These are phyloP conservation scores for Protobothrops flavoviridis DNA, from an alignment of 2,113 vertebrate species.

Conservation along the genomic window DNA sequence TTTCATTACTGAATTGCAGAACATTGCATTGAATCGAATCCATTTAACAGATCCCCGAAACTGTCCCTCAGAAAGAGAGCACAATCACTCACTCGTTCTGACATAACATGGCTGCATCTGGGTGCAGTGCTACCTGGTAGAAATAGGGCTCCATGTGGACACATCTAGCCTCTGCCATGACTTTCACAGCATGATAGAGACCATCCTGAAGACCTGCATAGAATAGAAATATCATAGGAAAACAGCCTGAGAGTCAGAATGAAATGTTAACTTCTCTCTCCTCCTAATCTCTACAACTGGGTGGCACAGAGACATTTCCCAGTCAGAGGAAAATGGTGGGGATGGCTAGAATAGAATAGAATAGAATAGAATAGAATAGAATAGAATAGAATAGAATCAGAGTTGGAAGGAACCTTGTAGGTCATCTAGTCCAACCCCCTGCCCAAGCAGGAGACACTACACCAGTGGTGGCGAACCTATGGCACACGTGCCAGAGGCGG, in stretches of 20 bases:
- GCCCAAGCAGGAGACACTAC: too few species aligned
- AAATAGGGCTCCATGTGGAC: background rate
- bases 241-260: background rate
- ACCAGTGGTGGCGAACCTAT: too few species aligned
- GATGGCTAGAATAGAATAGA: background rate
- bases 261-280: background rate
- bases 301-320: background rate
- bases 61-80: background rate
- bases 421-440: too few species aligned
- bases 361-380: too few species aligned
- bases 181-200: background rate
- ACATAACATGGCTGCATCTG: background rate
- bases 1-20: background rate
- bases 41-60: background rate
- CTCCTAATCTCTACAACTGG: background rate
- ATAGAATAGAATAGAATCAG: too few species aligned
- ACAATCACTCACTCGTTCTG: background rate
- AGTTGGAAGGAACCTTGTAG: too few species aligned
- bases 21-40: background rate
- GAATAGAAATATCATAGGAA: background rate
- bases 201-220: slow-evolving; percentile 3
- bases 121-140: background rate
- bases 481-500: too few species aligned
- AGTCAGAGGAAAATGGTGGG: background rate
- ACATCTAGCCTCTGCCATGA: background rate